Conservation (phyloP, 1,140 invertebrate genomes). For the Cataglyphis hispanica region DNA sequence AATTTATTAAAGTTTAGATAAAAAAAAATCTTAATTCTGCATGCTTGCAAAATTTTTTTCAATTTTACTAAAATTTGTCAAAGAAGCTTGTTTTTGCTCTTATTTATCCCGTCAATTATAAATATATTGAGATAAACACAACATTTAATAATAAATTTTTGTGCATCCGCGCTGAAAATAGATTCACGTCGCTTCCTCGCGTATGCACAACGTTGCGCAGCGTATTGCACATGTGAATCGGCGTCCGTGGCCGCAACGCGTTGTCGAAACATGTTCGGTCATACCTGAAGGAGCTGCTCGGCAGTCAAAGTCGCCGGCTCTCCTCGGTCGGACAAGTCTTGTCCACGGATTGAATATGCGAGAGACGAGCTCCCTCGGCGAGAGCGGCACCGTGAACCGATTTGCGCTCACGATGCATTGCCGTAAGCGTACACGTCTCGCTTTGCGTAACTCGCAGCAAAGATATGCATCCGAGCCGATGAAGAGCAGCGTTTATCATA, state of each 20-base stretch:
- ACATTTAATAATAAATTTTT: neutral
- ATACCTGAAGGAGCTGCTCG: neutral
- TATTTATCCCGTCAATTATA: neutral
- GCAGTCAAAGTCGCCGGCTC: slow-evolving; percentile 26
- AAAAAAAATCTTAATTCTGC: too few species aligned
- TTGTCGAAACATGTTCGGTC: slow-evolving; percentile 46
- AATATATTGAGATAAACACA: neutral
- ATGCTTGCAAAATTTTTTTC: too few species aligned
- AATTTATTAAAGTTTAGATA: too few species aligned
- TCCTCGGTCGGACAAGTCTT: slow-evolving; percentile 12
- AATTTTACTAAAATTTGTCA: too few species aligned
- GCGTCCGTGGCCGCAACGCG: slow-evolving; percentile 32
- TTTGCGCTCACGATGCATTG: slow-evolving; percentile 43
- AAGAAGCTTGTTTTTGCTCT: neutral
- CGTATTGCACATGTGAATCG: slow-evolving; percentile 40
- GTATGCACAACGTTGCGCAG: slow-evolving; percentile 26
- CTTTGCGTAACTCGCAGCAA: slow-evolving; percentile 44
- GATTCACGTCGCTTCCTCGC: neutral
- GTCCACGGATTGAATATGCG: neutral
- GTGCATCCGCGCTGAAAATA: neutral
- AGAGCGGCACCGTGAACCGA: slow-evolving; percentile 24
- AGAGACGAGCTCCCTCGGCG: neutral
- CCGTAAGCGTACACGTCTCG: slow-evolving; percentile 4
- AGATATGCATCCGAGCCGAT: neutral
- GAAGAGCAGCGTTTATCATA: neutral